Conservation (phyloP, 1,140 invertebrate species). For the Monochamus saltuarius region DNA sequence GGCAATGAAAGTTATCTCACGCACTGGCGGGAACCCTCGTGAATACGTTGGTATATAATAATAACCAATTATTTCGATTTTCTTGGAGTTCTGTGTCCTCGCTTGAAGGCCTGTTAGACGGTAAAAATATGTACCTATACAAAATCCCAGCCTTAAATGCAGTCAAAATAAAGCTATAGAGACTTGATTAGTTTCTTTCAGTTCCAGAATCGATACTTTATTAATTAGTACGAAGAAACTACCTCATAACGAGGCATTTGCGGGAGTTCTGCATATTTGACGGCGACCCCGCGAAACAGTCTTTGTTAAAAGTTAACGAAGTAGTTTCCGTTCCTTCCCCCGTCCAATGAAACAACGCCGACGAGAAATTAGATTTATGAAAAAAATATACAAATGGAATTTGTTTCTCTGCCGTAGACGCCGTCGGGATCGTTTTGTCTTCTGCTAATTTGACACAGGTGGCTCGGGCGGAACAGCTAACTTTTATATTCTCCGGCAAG, state of each 20-base stretch:
- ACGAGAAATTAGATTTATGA: slow-evolving; percentile 36
- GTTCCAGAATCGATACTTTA: too few species aligned
- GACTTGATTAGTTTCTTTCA: too few species aligned
- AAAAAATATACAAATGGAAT: slow-evolving; percentile 36
- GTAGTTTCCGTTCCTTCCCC: slow-evolving; percentile 24
- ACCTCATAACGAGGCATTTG: slow-evolving; percentile 14
- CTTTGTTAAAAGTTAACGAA: slow-evolving; percentile 19
- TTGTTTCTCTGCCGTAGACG: slow-evolving; percentile 28
- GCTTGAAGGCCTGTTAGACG: too few species aligned
- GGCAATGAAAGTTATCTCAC: too few species aligned
- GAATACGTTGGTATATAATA: too few species aligned
- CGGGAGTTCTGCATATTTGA: slow-evolving; percentile 22
- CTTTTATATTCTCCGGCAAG: slow-evolving; percentile 24
- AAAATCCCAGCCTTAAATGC: too few species aligned
- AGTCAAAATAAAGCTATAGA: too few species aligned
- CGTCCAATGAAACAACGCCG: slow-evolving; percentile 28
- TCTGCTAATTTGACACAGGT: slow-evolving; percentile 43
- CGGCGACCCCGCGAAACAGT: slow-evolving; percentile 9
- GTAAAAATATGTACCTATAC: too few species aligned
- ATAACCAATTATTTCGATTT: too few species aligned
- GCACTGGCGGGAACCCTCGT: too few species aligned
- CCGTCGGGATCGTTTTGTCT: slow-evolving; percentile 41
- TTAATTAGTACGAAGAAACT: too few species aligned
- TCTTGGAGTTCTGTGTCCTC: too few species aligned
- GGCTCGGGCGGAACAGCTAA: slow-evolving; percentile 30